phyloP scores from a whole-genome alignment of 2,113 vertebrate species.

The Uria lomvia region DNA sequence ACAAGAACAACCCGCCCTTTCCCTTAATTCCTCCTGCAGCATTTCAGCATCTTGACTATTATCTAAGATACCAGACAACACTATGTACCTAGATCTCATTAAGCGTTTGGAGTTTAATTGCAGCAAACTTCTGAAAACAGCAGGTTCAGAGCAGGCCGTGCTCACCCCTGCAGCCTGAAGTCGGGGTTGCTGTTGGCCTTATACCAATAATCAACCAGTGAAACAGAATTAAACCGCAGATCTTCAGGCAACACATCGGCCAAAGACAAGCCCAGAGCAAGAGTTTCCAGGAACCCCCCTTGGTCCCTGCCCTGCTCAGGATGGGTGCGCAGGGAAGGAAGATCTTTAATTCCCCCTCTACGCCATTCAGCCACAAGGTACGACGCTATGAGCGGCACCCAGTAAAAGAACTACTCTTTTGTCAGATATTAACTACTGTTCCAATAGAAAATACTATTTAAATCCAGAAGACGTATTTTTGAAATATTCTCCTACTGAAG shows the following conservation, averaged over 20 bases:
- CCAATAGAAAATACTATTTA: background rate
- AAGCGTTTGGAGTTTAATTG: background rate
- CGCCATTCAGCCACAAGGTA: background rate
- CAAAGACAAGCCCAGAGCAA: background rate
- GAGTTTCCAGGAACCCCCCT: background rate
- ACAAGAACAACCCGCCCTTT: background rate
- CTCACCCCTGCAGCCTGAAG: background rate
- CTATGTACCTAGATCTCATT: background rate
- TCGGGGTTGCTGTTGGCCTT: background rate
- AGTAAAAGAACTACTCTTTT: background rate
- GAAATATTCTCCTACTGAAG: background rate
- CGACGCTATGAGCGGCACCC: background rate
- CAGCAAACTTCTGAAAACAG: background rate
- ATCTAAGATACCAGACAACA: background rate
- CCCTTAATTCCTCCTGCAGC: background rate
- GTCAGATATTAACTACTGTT: background rate
- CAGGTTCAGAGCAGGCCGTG: background rate
- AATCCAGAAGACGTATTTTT: background rate
- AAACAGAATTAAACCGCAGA: background rate
- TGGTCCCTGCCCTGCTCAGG: background rate
- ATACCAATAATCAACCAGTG: background rate
- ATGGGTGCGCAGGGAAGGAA: background rate
- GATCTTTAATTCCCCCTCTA: background rate
- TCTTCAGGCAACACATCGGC: background rate
- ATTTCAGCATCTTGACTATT: background rate